Evolutionary conservation across 2,888 invertebrate genomes (phyloP).

Genomic region (Oligia fasciuncula): DNA sequence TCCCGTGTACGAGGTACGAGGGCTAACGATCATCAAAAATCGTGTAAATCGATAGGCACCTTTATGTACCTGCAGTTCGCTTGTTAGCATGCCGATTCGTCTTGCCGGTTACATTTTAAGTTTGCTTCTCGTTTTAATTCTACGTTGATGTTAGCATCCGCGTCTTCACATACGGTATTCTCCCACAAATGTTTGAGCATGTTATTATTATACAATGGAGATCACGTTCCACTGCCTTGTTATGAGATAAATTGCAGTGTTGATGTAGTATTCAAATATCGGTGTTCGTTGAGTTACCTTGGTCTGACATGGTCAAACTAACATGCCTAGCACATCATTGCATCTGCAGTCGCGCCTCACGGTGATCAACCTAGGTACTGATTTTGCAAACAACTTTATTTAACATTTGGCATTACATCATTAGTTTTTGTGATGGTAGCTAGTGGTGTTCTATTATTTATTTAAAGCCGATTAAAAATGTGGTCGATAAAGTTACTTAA

Average conservation of each 20-base stretch:
- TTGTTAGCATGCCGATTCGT: conserved; percentile 16
- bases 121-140: conserved; percentile 26
- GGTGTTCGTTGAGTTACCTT: conserved; percentile 42
- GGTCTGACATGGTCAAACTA: conserved; percentile 35
- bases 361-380: conserved; percentile 3
- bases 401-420: conserved; percentile 15
- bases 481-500: not conserved
- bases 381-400: conserved; percentile 20
- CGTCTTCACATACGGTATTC: conserved; percentile 31
- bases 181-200: conserved; percentile 62
- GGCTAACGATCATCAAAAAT: not conserved
- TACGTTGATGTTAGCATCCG: conserved; percentile 28
- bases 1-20: not conserved
- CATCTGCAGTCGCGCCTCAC: conserved; percentile 21
- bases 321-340: conserved; percentile 26
- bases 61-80: not conserved
- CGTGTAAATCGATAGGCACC: not conserved
- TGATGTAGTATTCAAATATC: conserved; percentile 67
- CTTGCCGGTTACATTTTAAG: conserved; percentile 15
- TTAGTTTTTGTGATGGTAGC: conserved; percentile 11
- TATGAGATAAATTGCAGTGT: conserved; percentile 73
- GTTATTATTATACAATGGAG: conserved; percentile 67
- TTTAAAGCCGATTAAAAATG: not conserved
- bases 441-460: conserved; percentile 23
- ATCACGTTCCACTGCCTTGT: conserved; percentile 70